Percentiles rank a stretch among this genome's conserved stretches.
Evolutionary conservation across 2,888 invertebrate genomes (phyloP).

Genomic region (Eremobia ochroleuca): DNA sequence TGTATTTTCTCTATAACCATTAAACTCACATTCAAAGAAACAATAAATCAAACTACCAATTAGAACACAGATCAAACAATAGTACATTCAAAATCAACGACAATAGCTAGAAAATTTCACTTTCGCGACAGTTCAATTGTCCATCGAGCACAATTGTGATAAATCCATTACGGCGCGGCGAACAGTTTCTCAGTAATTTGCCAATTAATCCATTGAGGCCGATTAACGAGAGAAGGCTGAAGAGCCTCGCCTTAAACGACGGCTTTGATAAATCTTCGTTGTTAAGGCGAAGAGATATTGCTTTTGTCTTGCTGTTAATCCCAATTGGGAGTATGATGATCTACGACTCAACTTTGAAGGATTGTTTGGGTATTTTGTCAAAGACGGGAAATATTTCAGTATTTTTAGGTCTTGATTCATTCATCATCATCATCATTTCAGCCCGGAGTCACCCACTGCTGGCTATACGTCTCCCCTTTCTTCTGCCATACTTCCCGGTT

Average conservation of each 20-base stretch:
- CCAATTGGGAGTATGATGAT: slow-evolving; percentile 13
- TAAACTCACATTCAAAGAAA: neutral
- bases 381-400: neutral
- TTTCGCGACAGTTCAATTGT: slow-evolving; percentile 46
- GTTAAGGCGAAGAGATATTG: slow-evolving; percentile 15
- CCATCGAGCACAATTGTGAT: slow-evolving; percentile 45
- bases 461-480: too few species aligned
- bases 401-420: neutral
- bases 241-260: slow-evolving; percentile 31
- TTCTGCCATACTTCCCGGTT: too few species aligned
- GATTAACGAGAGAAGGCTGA: slow-evolving; percentile 43
- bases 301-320: slow-evolving; percentile 26
- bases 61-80: slow-evolving; percentile 15
- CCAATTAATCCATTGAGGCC: slow-evolving; percentile 66
- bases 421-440: too few species aligned
- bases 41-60: neutral
- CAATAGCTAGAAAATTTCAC: slow-evolving; percentile 45
- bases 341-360: neutral
- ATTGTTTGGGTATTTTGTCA: neutral
- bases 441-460: too few species aligned
- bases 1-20: neutral
- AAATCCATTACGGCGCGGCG: slow-evolving; percentile 55
- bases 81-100: slow-evolving; percentile 7
- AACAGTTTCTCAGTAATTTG: slow-evolving; percentile 60
- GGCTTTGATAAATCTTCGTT: slow-evolving; percentile 39